A percentile compares a stretch with the other conserved stretches of the same genome.
Evolutionary conservation across 2,113 vertebrate genomes (phyloP).

Genomic region (Spilogale gracilis): DNA sequence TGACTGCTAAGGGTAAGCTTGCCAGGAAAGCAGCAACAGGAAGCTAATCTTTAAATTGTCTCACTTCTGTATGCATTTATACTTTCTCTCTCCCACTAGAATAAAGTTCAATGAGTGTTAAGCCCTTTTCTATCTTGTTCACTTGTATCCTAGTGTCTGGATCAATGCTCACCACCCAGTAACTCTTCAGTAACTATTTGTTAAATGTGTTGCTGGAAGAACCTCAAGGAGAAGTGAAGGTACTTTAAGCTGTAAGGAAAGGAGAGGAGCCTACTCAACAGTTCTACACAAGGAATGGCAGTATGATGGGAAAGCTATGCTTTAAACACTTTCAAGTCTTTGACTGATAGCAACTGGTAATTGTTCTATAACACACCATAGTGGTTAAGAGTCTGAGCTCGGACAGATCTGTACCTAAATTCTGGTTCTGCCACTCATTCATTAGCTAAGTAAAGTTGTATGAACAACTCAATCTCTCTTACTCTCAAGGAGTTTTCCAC

Average conservation of each 20-base stretch:
- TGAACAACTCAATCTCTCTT: background rate
- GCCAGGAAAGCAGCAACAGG: background rate
- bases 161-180: background rate
- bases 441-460: background rate
- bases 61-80: background rate
- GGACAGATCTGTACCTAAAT: background rate
- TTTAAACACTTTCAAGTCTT: constrained; percentile 38
- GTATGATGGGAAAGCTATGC: background rate
- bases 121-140: background rate
- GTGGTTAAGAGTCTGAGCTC: background rate
- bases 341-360: background rate
- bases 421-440: background rate
- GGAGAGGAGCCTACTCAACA: background rate
- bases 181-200: constrained; percentile 1
- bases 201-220: background rate
- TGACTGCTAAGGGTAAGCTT: background rate
- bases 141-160: background rate
- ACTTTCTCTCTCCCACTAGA: constrained; percentile 32
- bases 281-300: constrained; percentile 13
- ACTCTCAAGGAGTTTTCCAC: background rate
- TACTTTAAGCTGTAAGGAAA: constrained; percentile 26
- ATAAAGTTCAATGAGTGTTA: background rate
- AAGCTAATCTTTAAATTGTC: constrained; percentile 19
- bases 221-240: background rate
- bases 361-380: background rate